A percentile compares a stretch with the other conserved stretches of the same genome.
Conservation (phyloP, 1,140 invertebrate species). For the Ostrea denselamellosa region DNA sequence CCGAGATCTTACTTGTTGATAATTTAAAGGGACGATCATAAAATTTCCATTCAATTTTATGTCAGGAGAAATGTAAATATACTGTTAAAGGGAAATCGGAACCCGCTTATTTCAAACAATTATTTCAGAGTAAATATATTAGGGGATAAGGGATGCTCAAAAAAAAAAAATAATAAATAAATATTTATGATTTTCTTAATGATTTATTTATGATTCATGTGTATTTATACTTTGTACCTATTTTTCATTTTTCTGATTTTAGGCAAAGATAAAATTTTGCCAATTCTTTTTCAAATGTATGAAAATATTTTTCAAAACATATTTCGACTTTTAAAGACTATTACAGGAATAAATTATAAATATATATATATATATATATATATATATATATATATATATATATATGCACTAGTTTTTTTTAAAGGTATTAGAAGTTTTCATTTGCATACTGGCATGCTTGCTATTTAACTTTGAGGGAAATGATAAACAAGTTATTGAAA, state of each 20-base stretch:
- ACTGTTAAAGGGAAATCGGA: neutral
- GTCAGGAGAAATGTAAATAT: neutral
- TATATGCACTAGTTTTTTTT: no score
- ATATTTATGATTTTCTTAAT: slow-evolving; percentile 2
- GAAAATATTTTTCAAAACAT: neutral
- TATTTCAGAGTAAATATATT: neutral
- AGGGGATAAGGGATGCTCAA: neutral
- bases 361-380: no score
- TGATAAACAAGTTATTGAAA: no score
- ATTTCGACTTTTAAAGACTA: neutral
- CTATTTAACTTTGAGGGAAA: neutral
- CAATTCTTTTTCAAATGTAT: neutral
- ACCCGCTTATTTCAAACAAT: neutral
- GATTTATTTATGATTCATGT: neutral
- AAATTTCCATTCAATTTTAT: neutral
- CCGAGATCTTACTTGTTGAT: neutral
- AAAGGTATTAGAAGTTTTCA: neutral
- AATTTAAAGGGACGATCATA: neutral
- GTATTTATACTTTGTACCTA: neutral
- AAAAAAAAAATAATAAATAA: no score
- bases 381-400: no score
- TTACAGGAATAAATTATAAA: no score
- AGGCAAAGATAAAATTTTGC: neutral
- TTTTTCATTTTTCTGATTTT: neutral
- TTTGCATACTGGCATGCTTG: neutral